Evolutionary conservation across 2,113 vertebrate species (phyloP), one percentile per base, ranked within the genome.

Genomic region (Gasterosteus aculeatus): DNA sequence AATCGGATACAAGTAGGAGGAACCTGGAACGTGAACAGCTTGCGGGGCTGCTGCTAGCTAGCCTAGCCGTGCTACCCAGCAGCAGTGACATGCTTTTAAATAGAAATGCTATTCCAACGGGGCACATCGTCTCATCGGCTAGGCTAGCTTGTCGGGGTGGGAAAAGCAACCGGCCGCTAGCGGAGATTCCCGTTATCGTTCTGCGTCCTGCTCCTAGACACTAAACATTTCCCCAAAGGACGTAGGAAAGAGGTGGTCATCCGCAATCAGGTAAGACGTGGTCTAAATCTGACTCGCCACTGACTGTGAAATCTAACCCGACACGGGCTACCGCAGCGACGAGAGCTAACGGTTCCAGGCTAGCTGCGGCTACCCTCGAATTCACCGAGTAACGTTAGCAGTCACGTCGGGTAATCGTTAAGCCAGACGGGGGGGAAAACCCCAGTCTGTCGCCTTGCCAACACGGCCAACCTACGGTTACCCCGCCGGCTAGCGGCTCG

Each of bases 101-200:
- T 31, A 86, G 87, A 86, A 87, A 92, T 89, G 89, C 87, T 82
- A 74, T 85, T 90, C 84, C 87, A 91, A 73, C 89, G 76, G 82
- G 75, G 90, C 83, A 82, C 77, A 33, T 77, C 72, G 62, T 86
- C 78, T 83, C 57, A 39, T 72, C 82, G 47, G 85, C 85, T 84
- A 90, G 81, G 85, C 83, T 89, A 90, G 79, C 82, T 54, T 47
- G 69, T 58, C 67, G 72, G 74, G 61, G 83, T 84, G 64, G 77
- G 51, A 22, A 75, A 80, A 82, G 64, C 63, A 71, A 75, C 49
- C 56, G 60, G 41, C 75, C 51, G 53, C 66, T 76, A 26, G 22
- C 57, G 16, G 31, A 70, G 66, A 69, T 33, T 77, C 70, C 63
- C 62, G 77, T 72, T 59, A 75, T 39, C 31, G 56, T 42, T 56